Evolutionary conservation across 2,113 vertebrate species (phyloP), one percentile per base, ranked within the genome.

Genomic region (Tonatia bakeri): DNA sequence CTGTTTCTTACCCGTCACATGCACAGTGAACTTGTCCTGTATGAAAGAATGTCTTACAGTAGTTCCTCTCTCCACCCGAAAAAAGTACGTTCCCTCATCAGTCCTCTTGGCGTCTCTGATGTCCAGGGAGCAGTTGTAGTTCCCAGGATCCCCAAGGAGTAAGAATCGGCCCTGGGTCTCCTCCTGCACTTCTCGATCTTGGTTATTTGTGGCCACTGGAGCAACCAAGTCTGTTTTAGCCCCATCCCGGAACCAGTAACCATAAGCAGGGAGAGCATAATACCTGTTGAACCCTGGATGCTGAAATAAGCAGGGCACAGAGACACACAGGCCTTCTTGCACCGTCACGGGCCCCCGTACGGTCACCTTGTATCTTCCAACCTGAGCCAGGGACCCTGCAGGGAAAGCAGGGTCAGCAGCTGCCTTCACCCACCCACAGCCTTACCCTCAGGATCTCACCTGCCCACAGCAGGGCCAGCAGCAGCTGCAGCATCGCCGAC

Each of bases 321-420:
- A 12, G 38, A 83, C 9, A 0, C 67, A 73, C 56, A 93, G 31
- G 1, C 83, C 92, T 33, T 84, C 82, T 19, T 61, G 89, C 40
- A 93, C 93, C 0, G 1, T 36, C 85, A 96, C 59, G 0, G 15
- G 12, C 5, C 0, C 0, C 0, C 4, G 52, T 6, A 67, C 9
- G 0, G 0, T 2, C 47, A 96, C 1, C 3, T 0, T 0, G 4
- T 0, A 45, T 0, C 0, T 0, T 0, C 0, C 0, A 0, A 0
- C 0, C 73, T 36, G 36, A 76, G 80, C 26, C 69, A 70, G 19
- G 43, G 77, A 52, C 64, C 92, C 91, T 96, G 82, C 5, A 24
- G 22, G 33, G 28, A 73, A 22, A 38, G 1, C 0, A 50, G 65
- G 36, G 24, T 91, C 26, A 90, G 81, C 65, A 5, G 1, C 54